These are phyloP conservation scores for Erannis defoliaria DNA, from an alignment of 2,888 invertebrate species.

Conservation along the genomic window DNA sequence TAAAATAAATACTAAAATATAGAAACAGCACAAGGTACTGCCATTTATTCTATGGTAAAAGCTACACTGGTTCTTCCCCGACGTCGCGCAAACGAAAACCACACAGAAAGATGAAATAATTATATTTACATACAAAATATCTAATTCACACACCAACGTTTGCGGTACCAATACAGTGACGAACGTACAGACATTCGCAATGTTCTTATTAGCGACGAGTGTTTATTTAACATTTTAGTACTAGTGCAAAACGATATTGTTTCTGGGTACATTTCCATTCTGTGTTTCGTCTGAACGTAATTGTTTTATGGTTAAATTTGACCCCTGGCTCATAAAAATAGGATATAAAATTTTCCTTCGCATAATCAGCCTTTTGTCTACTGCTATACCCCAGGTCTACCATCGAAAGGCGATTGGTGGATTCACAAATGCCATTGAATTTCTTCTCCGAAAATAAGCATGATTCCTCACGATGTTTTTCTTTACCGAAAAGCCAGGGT, in stretches of 20 bases:
- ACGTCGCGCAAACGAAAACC: slow-evolving; percentile 11
- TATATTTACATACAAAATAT: slow-evolving; percentile 68
- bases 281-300: background rate
- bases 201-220: slow-evolving; percentile 66
- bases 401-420: too few species aligned
- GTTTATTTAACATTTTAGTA: slow-evolving; percentile 69
- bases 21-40: too few species aligned
- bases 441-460: too few species aligned
- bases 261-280: slow-evolving; percentile 71
- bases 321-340: background rate
- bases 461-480: too few species aligned
- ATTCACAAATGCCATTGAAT: too few species aligned
- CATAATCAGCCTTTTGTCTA: too few species aligned
- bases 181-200: slow-evolving; percentile 64
- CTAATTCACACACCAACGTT: slow-evolving; percentile 62
- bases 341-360: too few species aligned
- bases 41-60: too few species aligned
- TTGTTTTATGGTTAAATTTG: background rate
- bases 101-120: slow-evolving; percentile 41
- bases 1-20: too few species aligned
- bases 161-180: slow-evolving; percentile 57
- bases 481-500: too few species aligned
- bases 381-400: too few species aligned
- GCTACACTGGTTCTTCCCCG: background rate
- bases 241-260: slow-evolving; percentile 63